phyloP scores from a whole-genome alignment of 2,888 invertebrate species.

The Eupeodes latifasciatus region DNA sequence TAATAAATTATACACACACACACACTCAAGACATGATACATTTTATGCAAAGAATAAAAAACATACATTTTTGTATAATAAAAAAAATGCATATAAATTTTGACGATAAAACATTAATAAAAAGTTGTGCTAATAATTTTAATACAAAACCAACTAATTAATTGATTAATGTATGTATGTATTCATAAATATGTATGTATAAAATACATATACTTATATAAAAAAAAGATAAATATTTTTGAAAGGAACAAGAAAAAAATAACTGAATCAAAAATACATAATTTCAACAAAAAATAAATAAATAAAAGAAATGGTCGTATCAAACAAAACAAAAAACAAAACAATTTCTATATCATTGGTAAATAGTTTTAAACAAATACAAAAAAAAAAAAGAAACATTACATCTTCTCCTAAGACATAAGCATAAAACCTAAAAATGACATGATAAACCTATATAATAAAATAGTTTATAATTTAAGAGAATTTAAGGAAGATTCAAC shows the following conservation, averaged over 20 bases:
- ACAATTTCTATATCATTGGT: slow-evolving; percentile 46
- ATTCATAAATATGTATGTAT: slow-evolving; percentile 38
- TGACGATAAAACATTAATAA: slow-evolving; percentile 26
- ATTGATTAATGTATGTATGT: slow-evolving; percentile 5
- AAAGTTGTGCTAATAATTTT: slow-evolving; percentile 59
- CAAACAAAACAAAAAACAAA: slow-evolving; percentile 15
- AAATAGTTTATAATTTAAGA: slow-evolving; percentile 53
- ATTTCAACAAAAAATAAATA: slow-evolving; percentile 4
- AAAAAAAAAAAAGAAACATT: not conserved
- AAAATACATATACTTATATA: slow-evolving; percentile 49
- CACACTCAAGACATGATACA: slow-evolving; percentile 25
- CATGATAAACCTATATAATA: slow-evolving; percentile 34
- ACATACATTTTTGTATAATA: slow-evolving; percentile 40
- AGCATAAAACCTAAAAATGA: slow-evolving; percentile 18
- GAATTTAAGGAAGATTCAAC: slow-evolving; percentile 45
- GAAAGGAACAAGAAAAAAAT: slow-evolving; percentile 11
- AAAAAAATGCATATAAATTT: slow-evolving; percentile 18
- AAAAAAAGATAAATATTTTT: slow-evolving; percentile 33
- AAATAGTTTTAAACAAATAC: slow-evolving; percentile 55
- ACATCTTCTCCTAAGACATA: slow-evolving; percentile 51
- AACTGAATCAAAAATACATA: slow-evolving; percentile 8
- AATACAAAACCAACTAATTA: slow-evolving; percentile 54
- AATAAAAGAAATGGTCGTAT: not conserved
- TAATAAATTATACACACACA: slow-evolving; percentile 31
- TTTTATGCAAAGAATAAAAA: not conserved